Base-by-base conservation (phyloP, 2,797 vertebrate species). In the Fistularia tabacaria region DNA sequence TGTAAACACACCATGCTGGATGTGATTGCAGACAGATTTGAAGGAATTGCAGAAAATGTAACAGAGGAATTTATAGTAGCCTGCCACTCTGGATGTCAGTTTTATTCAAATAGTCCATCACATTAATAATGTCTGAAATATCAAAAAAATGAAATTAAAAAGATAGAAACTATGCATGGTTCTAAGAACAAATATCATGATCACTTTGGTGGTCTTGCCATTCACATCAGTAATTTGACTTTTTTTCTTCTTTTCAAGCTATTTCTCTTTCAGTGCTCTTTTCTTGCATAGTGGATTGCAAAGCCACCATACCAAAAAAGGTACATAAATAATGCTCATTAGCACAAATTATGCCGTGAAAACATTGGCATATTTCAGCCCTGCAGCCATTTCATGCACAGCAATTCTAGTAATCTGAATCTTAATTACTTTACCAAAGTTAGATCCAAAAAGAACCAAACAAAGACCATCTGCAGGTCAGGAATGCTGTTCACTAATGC, bases 391-490 rank as follows among this genome's bases (percentile, higher is more conserved):
- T 63, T 78, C 68, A 56, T 42, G n/a, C 65, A 67, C 38, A 52
- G 52, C 71, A 54, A 47, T 57, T 59, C 71, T 48, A 56, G 52
- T 71, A 58, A 52, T 81, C 49, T 53, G 48, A 69, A 54, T 59
- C 12, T 14, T 62, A 76, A 85, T 78, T 71, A 76, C 52, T 69
- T 25, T 25, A 25, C 25, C 2, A 25, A 25, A 25, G 25, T 25
- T 25, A 25, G 5, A 39, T 70, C 86, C 84, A 85, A 85, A 88
- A 87, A 88, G 86, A 90, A 80, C 80, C 76, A 88, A 88, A 88
- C 77, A 86, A 76, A 83, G 73, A 74, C 81, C 88, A 89, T 88
- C 88, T 90, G 89, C 82, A 66, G 51, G 61, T 36, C 70, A 71
- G 83, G 77, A 82, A 84, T 83, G 84, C 64, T 69, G 65, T 70